These are phyloP conservation scores for Choloepus didactylus DNA, from an alignment of 2,797 vertebrate genomes.

Conservation along the genomic window DNA sequence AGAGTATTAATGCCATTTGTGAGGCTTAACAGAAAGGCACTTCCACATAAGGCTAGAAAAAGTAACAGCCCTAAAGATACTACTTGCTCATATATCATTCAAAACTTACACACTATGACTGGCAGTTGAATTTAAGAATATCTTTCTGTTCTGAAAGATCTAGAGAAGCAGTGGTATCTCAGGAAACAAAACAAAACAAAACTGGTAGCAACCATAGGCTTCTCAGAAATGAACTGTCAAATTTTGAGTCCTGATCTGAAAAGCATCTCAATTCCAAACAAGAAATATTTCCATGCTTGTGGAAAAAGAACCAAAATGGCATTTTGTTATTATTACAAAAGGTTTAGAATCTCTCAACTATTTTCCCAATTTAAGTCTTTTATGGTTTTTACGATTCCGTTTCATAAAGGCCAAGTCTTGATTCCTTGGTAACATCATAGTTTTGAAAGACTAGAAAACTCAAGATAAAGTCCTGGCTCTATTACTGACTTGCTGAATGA, in stretches of 20 bases:
- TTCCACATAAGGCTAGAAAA: not conserved
- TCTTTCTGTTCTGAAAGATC: slow-evolving; percentile 26
- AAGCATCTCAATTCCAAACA: slow-evolving; percentile 10
- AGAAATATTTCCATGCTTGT: not conserved
- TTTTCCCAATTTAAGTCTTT: not conserved
- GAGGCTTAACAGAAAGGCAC: not conserved
- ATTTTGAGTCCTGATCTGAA: slow-evolving; percentile 35
- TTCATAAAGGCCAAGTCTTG: not conserved
- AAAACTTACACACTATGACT: not conserved
- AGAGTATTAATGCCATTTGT: not conserved
- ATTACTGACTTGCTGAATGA: not conserved
- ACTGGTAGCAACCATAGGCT: not conserved
- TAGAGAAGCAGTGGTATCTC: not conserved
- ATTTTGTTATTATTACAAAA: not conserved
- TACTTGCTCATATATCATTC: not conserved
- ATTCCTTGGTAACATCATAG: not conserved
- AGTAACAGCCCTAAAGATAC: not conserved
- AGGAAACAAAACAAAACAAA: not conserved
- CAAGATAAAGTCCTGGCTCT: not conserved
- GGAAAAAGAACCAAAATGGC: not conserved
- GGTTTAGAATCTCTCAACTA: slow-evolving; percentile 9
- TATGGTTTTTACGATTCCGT: not conserved
- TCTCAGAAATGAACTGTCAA: not conserved
- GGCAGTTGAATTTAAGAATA: not conserved
- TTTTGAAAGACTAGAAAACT: slow-evolving; percentile 15